Evolutionary conservation across 2,888 invertebrate species (phyloP).

Genomic region (Scaptodrosophila latifasciaeformis): DNA sequence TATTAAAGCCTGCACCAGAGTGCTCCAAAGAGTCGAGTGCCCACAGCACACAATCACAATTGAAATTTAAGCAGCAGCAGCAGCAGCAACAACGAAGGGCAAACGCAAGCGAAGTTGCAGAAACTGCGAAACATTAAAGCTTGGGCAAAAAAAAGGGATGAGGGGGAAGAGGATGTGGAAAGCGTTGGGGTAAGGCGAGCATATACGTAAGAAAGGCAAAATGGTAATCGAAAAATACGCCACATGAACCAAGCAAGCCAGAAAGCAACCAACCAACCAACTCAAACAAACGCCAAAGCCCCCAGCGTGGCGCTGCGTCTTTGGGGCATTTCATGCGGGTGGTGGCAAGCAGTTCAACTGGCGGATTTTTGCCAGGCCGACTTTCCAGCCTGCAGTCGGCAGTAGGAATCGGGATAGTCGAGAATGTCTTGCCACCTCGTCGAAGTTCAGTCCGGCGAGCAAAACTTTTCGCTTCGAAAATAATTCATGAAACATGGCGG

Average conservation of each 20-base stretch:
- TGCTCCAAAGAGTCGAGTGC: constrained; percentile 55
- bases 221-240: constrained; percentile 64
- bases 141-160: constrained; percentile 1
- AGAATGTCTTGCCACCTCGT: constrained; percentile 7
- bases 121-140: constrained; percentile 52
- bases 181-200: too few species aligned
- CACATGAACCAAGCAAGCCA: constrained; percentile 23
- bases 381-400: constrained; percentile 18
- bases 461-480: constrained; percentile 56
- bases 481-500: constrained; percentile 71
- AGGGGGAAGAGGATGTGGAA: too few species aligned
- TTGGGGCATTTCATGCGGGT: neutral
- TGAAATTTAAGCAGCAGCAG: constrained; percentile 61
- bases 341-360: constrained; percentile 22
- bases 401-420: too few species aligned
- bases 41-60: constrained; percentile 44
- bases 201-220: constrained; percentile 27
- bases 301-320: constrained; percentile 18
- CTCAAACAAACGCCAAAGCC: neutral
- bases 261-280: constrained; percentile 7
- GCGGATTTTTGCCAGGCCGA: constrained; percentile 31
- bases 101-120: constrained; percentile 37
- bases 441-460: constrained; percentile 44
- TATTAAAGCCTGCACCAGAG: constrained; percentile 68
- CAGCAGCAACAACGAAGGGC: constrained; percentile 22